phyloP scores from a whole-genome alignment of 1,140 invertebrate genomes.

The Leptoteleia sp. region DNA sequence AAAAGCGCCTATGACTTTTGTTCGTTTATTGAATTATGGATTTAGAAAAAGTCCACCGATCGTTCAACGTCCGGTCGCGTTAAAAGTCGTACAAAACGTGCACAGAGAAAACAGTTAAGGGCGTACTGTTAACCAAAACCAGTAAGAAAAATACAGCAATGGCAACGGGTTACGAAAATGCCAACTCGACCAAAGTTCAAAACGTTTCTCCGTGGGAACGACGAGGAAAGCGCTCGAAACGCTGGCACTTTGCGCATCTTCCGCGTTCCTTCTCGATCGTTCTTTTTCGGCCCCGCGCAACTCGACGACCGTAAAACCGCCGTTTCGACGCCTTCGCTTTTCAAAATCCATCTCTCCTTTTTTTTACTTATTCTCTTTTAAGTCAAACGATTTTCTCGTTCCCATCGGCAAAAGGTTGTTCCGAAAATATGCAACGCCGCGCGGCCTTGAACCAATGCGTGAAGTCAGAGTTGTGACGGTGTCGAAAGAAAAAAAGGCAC shows the following conservation, averaged over 20 bases:
- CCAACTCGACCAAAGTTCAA: slow-evolving; percentile 21
- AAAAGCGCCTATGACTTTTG: too few species aligned
- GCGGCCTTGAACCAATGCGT: slow-evolving; percentile 42
- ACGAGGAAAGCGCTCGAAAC: slow-evolving; percentile 43
- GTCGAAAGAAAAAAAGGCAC: slow-evolving; percentile 53
- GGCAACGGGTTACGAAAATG: too few species aligned
- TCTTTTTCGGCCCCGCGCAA: slow-evolving; percentile 25
- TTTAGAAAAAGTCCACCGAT: slow-evolving; percentile 34
- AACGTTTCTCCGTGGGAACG: slow-evolving; percentile 36
- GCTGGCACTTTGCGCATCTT: slow-evolving; percentile 57
- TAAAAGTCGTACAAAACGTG: slow-evolving; percentile 54
- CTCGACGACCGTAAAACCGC: slow-evolving; percentile 32
- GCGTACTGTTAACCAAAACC: neutral
- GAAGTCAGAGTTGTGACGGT: slow-evolving; percentile 35
- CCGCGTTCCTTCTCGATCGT: slow-evolving; percentile 48
- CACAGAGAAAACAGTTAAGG: slow-evolving; percentile 15
- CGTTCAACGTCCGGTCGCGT: slow-evolving; percentile 31
- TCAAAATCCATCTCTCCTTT: neutral
- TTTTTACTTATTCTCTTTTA: too few species aligned
- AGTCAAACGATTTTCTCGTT: slow-evolving; percentile 1
- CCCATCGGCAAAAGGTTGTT: slow-evolving; percentile 29
- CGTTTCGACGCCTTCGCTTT: neutral
- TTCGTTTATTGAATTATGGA: too few species aligned
- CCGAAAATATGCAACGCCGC: slow-evolving; percentile 32
- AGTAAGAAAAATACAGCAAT: slow-evolving; percentile 12